Base-by-base conservation (phyloP, 2,113 vertebrate genomes). In the Rhineura floridana region DNA sequence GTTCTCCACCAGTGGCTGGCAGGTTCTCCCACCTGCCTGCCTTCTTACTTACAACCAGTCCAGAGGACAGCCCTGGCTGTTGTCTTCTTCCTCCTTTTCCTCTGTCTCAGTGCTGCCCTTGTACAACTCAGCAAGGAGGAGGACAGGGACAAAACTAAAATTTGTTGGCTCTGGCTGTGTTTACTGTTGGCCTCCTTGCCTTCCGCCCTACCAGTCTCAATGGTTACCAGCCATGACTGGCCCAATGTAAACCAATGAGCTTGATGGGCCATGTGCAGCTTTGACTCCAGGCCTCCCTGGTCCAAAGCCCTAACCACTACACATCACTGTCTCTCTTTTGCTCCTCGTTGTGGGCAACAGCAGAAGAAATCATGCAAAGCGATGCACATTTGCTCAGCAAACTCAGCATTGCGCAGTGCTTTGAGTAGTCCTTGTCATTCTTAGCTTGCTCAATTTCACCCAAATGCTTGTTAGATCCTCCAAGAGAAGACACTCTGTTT, bases 391-490 rank as follows among this genome's bases (percentile, higher is more conserved):
- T 44, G 30, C 19, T 23, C 36, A 11, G 17, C 36, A 15, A 39
- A 52, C 36, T 50, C 30, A 70, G 33, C 21, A 50, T 19, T 21
- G 10, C 1, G 1, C 1, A 10, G 11, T 80, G 63, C 46, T 46
- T 33, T 30, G 4, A 4, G 50, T 11, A 69, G 28, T 3, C 28
- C 15, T 52, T 42, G 48, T 81, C 28, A 0, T 52, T 33, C 15
- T 15, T 30, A 15, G 12, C 7, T 10, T 42, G 23, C 21, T 23
- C 83, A 7, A 5, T 23, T 21, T 81, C 4, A 70, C 70, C 44
- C 77, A 91, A 91, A 28, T 76, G 73, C 63, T 91, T 65, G 19
- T 52, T 4, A 83, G 83, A 90, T 46, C 78, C 84, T 83, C 81
- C 48, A 65, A 23, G 21, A 28, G 75, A 19, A 46, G 87, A 7